Percentiles rank a stretch among this genome's conserved stretches.
Evolutionary conservation across 1,140 invertebrate genomes (phyloP).

Genomic region (Acyrthosiphon pisum): DNA sequence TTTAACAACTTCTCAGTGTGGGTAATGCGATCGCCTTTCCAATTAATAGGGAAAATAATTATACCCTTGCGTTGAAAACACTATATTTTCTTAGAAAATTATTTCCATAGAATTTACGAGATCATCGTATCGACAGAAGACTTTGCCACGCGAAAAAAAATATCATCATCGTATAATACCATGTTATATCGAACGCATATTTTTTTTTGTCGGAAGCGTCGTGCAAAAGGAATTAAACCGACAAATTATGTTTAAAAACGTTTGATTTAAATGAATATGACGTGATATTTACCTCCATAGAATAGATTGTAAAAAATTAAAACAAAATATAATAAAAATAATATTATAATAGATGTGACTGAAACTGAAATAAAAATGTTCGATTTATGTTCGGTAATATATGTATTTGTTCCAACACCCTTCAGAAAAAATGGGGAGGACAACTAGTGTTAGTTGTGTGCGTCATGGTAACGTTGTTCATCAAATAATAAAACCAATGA

Average conservation of each 20-base stretch:
- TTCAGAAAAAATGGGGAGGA: background rate
- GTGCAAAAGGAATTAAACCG: background rate
- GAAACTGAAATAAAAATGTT: background rate
- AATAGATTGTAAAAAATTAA: background rate
- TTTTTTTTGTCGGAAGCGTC: background rate
- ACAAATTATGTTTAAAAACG: background rate
- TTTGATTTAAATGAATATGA: background rate
- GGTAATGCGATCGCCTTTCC: background rate
- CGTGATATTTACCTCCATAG: background rate
- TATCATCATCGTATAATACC: no score
- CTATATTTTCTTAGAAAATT: background rate
- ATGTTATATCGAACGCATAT: background rate
- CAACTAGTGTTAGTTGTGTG: background rate
- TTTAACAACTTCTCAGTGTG: background rate
- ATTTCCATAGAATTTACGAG: background rate
- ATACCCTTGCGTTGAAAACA: background rate
- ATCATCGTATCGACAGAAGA: background rate
- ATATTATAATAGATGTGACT: background rate
- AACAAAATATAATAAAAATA: background rate
- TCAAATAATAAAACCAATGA: background rate
- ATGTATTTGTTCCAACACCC: background rate
- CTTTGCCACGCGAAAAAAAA: background rate
- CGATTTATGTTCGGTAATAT: background rate
- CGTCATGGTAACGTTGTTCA: background rate
- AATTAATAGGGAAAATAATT: background rate